Evolutionary conservation across 2,888 invertebrate species (phyloP).

Genomic region (Lithophane leautieri): DNA sequence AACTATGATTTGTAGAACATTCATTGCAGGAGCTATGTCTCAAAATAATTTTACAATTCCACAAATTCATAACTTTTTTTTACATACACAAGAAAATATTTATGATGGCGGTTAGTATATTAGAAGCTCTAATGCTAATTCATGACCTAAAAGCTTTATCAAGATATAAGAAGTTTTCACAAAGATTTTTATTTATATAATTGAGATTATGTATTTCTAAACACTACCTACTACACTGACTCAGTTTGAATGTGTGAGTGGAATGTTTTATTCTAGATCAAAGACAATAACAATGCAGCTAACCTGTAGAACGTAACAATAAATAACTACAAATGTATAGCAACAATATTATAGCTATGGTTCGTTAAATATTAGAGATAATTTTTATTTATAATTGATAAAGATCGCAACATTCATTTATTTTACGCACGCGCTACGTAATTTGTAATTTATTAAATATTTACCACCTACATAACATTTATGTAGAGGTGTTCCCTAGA

Average conservation of each 20-base stretch:
- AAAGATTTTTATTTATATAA: constrained; percentile 35
- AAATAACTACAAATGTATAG: constrained; percentile 59
- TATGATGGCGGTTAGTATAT: constrained; percentile 60
- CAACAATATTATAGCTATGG: constrained; percentile 59
- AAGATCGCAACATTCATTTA: constrained; percentile 39
- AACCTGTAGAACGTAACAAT: constrained; percentile 62
- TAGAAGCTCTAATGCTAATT: constrained; percentile 72
- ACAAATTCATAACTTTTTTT: constrained; percentile 50
- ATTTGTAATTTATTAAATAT: constrained; percentile 57
- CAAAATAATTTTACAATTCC: constrained; percentile 43
- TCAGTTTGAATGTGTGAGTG: constrained; percentile 73
- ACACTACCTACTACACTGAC: constrained; percentile 53
- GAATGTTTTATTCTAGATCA: constrained; percentile 76
- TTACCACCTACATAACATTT: constrained; percentile 67
- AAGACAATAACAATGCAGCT: constrained; percentile 60
- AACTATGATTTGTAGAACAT: constrained; percentile 45
- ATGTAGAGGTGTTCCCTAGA: constrained; percentile 54
- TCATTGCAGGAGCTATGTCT: constrained; percentile 53
- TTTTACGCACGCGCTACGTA: constrained; percentile 46
- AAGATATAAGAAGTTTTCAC: constrained; percentile 46
- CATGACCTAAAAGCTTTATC: constrained; percentile 69
- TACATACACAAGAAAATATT: constrained; percentile 46
- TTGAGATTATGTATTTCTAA: constrained; percentile 46
- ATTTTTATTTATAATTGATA: constrained; percentile 43
- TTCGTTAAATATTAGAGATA: constrained; percentile 48